Conservation (phyloP, 64 coral and sea anemone genomes). For the Montipora sp. region DNA sequence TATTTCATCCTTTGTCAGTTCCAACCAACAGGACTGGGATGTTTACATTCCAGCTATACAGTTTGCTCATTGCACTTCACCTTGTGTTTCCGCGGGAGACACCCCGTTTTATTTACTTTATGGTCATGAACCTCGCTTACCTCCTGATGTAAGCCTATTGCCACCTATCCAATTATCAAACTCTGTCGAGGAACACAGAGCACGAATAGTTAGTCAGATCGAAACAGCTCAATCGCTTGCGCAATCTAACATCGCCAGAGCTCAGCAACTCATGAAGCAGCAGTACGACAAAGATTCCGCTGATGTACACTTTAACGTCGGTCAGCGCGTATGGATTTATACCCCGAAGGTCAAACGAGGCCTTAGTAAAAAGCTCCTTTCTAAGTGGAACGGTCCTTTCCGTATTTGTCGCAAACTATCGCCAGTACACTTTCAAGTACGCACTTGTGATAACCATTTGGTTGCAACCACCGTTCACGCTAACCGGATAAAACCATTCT, state of each 20-base stretch:
- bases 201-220: not conserved
- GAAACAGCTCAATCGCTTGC: not conserved
- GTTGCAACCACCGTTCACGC: constrained; percentile 17
- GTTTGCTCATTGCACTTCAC: not conserved
- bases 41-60: not conserved
- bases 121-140: not conserved
- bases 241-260: not conserved
- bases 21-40: constrained; percentile 22
- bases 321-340: constrained; percentile 14
- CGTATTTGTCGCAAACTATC: not conserved
- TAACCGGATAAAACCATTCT: constrained; percentile 9
- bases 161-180: not conserved
- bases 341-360: not conserved
- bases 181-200: not conserved
- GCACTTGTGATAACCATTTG: constrained; percentile 13
- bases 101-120: constrained; percentile 29
- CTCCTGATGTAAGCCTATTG: not conserved
- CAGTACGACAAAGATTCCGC: not conserved
- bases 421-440: not conserved
- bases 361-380: not conserved
- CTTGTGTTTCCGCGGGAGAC: not conserved
- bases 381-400: constrained; percentile 8
- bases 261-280: constrained; percentile 38
- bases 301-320: not conserved
- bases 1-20: constrained; percentile 15